Base-by-base conservation (phyloP, 1,140 invertebrate genomes). In the Agrypnia vestita region DNA sequence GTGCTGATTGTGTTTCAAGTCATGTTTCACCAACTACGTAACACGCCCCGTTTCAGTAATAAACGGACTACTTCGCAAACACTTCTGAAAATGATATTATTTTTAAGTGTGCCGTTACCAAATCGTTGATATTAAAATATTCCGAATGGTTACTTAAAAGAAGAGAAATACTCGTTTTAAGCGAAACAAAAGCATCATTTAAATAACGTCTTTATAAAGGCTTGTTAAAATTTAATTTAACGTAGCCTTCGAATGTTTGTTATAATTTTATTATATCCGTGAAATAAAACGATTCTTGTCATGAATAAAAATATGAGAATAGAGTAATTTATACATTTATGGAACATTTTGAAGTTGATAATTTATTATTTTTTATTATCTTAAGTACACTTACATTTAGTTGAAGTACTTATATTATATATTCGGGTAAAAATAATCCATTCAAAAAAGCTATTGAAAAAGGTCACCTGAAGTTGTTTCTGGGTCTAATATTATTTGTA, bases 41-140 rank as follows among this genome's bases (percentile, higher is more conserved):
- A 51, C 49, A 51, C 49, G 49, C 49, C 49, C 49, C 25, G n/a
- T 62, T 62, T 13, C 35, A 43, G 10, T 64, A 25, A 6, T 64
- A 64, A 64, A 64, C 61, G 9, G 61, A 64, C 25, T 64, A 25
- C 25, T 64, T 64, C 25, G 61, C 19, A 13, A 64, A 64, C 25
- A 64, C 13, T 35, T 64, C 49, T 64, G 13, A 43, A n/a, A 44
- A 35, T 25, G 25, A 43, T 64, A 64, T 43, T 43, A 64, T 25
- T 44, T 64, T 64, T 64, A 64, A 64, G 9, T 43, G 35, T 19
- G 61, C 61, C 61, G n/a, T 64, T 64, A 8, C 10, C 19, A 19
- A 43, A 43, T 13, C 61, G 61, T 43, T 59, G 17, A 59, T 59
- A 43, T 64, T 64, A 64, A 64, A 35, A 35, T 64, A 64, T 64